These are phyloP conservation scores for Pterocles orientalis DNA, from an alignment of 2,113 vertebrate species.

Conservation along the genomic window DNA sequence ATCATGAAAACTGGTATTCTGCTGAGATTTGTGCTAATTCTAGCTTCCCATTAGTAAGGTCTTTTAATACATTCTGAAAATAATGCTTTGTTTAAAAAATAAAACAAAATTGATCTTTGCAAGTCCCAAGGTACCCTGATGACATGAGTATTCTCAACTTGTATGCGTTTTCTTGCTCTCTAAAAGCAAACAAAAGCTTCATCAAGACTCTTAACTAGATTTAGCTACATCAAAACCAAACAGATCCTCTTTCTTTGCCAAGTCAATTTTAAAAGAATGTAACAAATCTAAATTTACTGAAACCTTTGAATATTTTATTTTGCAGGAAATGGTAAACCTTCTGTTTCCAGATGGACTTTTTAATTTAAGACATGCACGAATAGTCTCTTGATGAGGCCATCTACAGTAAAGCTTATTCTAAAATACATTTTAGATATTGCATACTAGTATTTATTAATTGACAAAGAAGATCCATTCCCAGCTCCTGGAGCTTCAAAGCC, in stretches of 20 bases:
- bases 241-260: neutral
- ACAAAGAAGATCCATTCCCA: neutral
- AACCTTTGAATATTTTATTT: neutral
- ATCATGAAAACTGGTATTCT: neutral
- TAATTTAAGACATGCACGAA: neutral
- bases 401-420: neutral
- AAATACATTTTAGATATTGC: neutral
- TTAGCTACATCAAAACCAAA: neutral
- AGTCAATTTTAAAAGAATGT: neutral
- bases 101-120: neutral
- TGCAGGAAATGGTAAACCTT: neutral
- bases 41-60: neutral
- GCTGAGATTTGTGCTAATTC: neutral
- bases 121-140: neutral
- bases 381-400: neutral
- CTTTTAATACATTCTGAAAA: neutral
- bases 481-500: neutral
- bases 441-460: neutral
- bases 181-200: neutral
- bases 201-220: neutral
- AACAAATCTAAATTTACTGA: neutral
- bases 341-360: neutral
- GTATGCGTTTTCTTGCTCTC: neutral
- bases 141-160: neutral
- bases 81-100: neutral